A percentile compares a stretch with the other conserved stretches of the same genome.
These are phyloP conservation scores for Enoplosus armatus DNA, from an alignment of 2,797 vertebrate genomes.

Conservation along the genomic window DNA sequence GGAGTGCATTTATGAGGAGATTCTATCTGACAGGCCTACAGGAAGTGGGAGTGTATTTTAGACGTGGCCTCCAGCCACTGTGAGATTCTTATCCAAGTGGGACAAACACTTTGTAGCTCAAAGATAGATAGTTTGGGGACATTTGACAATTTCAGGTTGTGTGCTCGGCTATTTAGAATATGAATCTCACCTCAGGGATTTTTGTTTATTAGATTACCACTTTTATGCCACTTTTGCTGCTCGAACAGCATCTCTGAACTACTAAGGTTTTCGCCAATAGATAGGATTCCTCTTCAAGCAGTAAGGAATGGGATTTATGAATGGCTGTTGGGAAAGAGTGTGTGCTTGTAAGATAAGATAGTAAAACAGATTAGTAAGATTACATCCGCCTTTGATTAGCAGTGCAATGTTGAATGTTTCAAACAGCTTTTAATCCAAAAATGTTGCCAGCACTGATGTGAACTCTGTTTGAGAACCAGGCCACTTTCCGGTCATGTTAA, in stretches of 20 bases:
- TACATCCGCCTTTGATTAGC: slow-evolving; percentile 57
- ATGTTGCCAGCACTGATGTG: too few species aligned
- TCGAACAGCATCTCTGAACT: slow-evolving; percentile 33
- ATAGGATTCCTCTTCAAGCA: slow-evolving; percentile 52
- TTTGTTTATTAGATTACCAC: slow-evolving; percentile 33
- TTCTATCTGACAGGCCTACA: slow-evolving; percentile 66
- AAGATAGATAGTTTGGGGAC: slow-evolving; percentile 43
- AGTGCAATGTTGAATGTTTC: slow-evolving; percentile 48
- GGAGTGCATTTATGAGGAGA: slow-evolving; percentile 50
- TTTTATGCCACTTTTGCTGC: slow-evolving; percentile 47
- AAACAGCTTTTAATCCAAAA: slow-evolving; percentile 35
- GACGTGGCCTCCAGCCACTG: slow-evolving; percentile 40
- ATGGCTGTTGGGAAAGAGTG: slow-evolving; percentile 54
- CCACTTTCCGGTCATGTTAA: slow-evolving; percentile 13
- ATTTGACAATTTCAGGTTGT: slow-evolving; percentile 47
- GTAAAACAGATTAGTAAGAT: slow-evolving; percentile 56
- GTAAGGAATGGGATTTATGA: slow-evolving; percentile 48
- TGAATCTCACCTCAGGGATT: slow-evolving; percentile 29
- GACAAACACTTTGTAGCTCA: slow-evolving; percentile 37
- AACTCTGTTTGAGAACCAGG: slow-evolving; percentile 23
- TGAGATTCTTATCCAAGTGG: slow-evolving; percentile 60
- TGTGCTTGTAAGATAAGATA: slow-evolving; percentile 78
- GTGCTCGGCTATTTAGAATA: slow-evolving; percentile 30
- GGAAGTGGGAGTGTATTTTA: slow-evolving; percentile 56
- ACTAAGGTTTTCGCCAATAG: slow-evolving; percentile 36